These are phyloP conservation scores for Ochropleura leucogaster DNA, from an alignment of 2,888 invertebrate genomes.

Conservation along the genomic window DNA sequence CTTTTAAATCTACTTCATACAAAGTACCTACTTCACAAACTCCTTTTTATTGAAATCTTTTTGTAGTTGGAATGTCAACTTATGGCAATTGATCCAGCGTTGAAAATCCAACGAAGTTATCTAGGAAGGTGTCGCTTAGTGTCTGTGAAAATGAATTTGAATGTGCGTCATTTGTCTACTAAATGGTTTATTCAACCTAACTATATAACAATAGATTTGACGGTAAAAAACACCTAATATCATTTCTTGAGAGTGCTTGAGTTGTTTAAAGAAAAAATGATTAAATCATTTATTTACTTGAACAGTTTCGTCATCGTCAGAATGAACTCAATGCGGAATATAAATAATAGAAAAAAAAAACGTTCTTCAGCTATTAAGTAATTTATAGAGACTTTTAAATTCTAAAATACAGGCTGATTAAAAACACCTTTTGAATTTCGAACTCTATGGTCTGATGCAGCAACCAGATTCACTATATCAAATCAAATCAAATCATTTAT, in stretches of 20 bases:
- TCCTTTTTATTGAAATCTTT: neutral
- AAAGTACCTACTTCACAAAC: neutral
- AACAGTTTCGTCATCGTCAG: neutral
- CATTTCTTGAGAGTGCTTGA: neutral
- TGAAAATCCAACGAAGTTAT: neutral
- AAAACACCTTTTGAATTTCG: neutral
- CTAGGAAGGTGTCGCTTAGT: neutral
- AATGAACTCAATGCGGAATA: neutral
- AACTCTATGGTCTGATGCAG: too few species aligned
- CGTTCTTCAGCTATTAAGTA: neutral
- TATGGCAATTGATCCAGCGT: neutral
- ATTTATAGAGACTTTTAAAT: neutral
- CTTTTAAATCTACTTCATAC: neutral
- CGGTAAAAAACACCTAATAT: neutral
- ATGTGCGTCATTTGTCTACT: constrained; percentile 1
- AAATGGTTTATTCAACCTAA: constrained; percentile 6
- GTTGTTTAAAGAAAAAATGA: neutral
- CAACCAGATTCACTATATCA: too few species aligned
- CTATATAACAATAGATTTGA: neutral
- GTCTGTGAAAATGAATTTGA: neutral
- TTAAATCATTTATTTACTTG: constrained; percentile 5
- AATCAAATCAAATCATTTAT: too few species aligned
- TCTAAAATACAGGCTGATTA: neutral
- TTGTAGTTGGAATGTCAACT: neutral
- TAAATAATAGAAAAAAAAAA: neutral